These are phyloP conservation scores for Agrotis exclamationis DNA, from an alignment of 2,888 invertebrate species.

Conservation along the genomic window DNA sequence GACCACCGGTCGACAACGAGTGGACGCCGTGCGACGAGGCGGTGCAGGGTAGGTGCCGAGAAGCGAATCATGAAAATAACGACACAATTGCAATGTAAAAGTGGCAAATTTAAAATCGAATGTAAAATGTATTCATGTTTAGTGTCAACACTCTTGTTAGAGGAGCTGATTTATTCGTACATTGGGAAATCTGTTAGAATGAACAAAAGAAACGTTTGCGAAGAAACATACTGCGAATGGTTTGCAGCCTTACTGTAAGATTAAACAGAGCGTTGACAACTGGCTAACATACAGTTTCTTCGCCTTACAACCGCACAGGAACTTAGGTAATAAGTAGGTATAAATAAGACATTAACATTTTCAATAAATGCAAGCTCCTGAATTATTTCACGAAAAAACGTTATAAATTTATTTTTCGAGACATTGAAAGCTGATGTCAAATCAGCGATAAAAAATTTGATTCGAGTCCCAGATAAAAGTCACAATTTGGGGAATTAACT, in stretches of 20 bases:
- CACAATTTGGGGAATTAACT: constrained; percentile 40
- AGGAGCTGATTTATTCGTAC: constrained; percentile 70
- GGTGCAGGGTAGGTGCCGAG: no score
- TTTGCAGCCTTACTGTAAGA: constrained; percentile 23
- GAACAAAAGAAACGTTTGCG: constrained; percentile 26
- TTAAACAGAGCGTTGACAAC: constrained; percentile 30
- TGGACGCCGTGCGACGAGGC: no score
- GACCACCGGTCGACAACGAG: no score
- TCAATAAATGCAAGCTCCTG: background rate
- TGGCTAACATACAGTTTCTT: constrained; percentile 29
- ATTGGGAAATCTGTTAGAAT: constrained; percentile 66
- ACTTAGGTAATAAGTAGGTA: background rate
- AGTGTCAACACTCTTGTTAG: constrained; percentile 62
- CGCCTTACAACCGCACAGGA: background rate
- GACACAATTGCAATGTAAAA: constrained; percentile 50
- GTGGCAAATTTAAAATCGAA: constrained; percentile 68
- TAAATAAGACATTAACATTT: constrained; percentile 15
- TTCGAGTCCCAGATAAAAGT: constrained; percentile 30
- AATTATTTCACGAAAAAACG: constrained; percentile 1
- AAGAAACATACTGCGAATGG: constrained; percentile 23
- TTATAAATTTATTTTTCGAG: constrained; percentile 8
- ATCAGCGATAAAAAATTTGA: constrained; percentile 33
- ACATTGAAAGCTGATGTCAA: constrained; percentile 17
- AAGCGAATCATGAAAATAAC: constrained; percentile 39
- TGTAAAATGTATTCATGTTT: constrained; percentile 72